Percentiles rank a stretch among this genome's conserved stretches.
Evolutionary conservation across 2,888 invertebrate genomes (phyloP).

Genomic region (Aleiodes testaceus): DNA sequence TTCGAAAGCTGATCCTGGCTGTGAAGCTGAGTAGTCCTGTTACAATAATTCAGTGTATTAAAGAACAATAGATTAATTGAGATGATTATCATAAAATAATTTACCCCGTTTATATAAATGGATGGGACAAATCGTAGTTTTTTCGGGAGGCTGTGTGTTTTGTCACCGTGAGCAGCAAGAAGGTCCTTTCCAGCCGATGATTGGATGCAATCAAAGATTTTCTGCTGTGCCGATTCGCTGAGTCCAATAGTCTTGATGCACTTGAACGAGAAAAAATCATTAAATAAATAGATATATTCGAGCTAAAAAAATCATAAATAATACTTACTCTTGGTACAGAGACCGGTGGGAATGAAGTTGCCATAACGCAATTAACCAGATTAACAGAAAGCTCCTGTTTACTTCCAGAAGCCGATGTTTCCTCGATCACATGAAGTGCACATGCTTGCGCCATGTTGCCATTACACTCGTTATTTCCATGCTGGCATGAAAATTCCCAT

Average conservation of each 20-base stretch:
- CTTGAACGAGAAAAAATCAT: slow-evolving; percentile 59
- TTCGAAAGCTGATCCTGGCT: too few relatives aligned
- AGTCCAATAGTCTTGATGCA: slow-evolving; percentile 63
- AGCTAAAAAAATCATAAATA: background rate
- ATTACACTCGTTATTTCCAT: slow-evolving; percentile 74
- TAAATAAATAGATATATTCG: slow-evolving; percentile 5
- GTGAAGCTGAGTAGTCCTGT: too few relatives aligned
- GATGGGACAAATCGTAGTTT: slow-evolving; percentile 71
- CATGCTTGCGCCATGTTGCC: slow-evolving; percentile 76
- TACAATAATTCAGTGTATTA: too few relatives aligned
- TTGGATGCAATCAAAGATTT: slow-evolving; percentile 58
- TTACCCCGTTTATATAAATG: slow-evolving; percentile 70
- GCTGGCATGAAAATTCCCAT: slow-evolving; percentile 74
- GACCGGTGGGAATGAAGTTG: slow-evolving; percentile 1
- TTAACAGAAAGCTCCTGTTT: slow-evolving; percentile 54
- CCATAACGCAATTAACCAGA: slow-evolving; percentile 73
- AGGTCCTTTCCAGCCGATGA: slow-evolving; percentile 65
- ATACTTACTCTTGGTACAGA: background rate
- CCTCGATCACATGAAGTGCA: slow-evolving; percentile 67
- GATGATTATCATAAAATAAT: slow-evolving; percentile 43
- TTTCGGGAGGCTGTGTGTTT: slow-evolving; percentile 64
- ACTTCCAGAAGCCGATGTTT: slow-evolving; percentile 48
- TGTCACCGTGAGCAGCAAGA: slow-evolving; percentile 68
- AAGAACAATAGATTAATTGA: too few relatives aligned
- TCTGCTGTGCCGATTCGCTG: too few relatives aligned